Conservation (phyloP, 2,888 invertebrate species). For the Phanerotoma sp. region DNA sequence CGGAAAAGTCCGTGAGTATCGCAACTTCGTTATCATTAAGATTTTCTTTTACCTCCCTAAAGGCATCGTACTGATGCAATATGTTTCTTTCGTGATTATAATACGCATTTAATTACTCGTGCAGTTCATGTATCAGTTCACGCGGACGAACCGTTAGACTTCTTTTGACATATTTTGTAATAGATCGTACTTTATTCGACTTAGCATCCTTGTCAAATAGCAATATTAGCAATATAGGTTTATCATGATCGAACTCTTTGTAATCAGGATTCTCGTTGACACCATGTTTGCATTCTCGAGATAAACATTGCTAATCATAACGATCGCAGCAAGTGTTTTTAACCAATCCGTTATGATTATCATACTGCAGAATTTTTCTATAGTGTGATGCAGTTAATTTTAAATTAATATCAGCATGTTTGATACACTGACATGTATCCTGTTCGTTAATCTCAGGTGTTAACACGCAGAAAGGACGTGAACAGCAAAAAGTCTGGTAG, state of each 20-base stretch:
- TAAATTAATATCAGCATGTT: conserved; percentile 21
- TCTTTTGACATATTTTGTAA: conserved; percentile 38
- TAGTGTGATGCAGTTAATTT: conserved; percentile 11
- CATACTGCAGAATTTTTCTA: conserved; percentile 12
- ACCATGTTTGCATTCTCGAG: conserved; percentile 11
- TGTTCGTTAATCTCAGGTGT: conserved; percentile 35
- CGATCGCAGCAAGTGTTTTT: conserved; percentile 18
- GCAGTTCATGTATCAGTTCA: conserved; percentile 8
- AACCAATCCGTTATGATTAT: conserved; percentile 2
- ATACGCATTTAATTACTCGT: conserved; percentile 2
- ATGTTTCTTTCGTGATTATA: conserved; percentile 31
- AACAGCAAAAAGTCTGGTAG: conserved; percentile 31
- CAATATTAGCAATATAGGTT: conserved; percentile 4
- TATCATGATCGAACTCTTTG: conserved; percentile 13
- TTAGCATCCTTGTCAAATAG: conserved; percentile 33
- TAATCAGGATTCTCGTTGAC: conserved; percentile 1
- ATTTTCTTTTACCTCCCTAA: conserved; percentile 29
- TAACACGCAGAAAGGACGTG: conserved; percentile 39
- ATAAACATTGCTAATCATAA: conserved; percentile 17
- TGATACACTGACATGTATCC: conserved; percentile 33
- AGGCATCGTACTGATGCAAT: conserved; percentile 25
- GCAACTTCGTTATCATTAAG: conserved; percentile 31
- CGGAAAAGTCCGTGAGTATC: conserved; percentile 48
- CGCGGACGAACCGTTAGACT: conserved; percentile 33
- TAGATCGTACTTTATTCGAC: conserved; percentile 36